A percentile compares a stretch with the other conserved stretches of the same genome.
Conservation (phyloP, 2,113 vertebrate genomes). For the Marcusenius ussheri region DNA sequence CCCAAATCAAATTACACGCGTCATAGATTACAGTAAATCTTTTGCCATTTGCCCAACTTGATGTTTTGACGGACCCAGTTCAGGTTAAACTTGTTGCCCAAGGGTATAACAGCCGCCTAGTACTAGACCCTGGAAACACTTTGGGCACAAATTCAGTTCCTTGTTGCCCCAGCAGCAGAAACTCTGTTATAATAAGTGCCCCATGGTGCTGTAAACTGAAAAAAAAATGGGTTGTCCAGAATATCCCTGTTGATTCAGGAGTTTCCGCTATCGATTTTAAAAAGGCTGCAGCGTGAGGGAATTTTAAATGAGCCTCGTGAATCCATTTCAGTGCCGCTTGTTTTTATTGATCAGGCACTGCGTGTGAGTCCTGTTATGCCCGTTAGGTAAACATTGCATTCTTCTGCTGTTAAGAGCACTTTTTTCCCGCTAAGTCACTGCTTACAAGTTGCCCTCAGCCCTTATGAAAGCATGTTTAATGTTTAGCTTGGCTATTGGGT, state of each 20-base stretch:
- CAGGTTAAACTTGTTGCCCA: neutral
- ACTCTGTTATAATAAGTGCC: neutral
- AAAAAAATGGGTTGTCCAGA: neutral
- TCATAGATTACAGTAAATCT: neutral
- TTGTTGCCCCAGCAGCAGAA: neutral
- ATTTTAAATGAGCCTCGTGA: neutral
- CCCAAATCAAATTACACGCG: neutral
- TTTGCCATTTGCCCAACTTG: neutral
- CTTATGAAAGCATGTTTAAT: neutral
- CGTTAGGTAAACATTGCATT: neutral
- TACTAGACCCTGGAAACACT: neutral
- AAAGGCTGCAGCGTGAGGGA: neutral
- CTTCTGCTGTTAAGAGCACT: neutral
- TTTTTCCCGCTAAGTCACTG: neutral
- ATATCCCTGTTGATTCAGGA: slow-evolving; percentile 1
- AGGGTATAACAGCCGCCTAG: neutral
- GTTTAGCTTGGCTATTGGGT: neutral
- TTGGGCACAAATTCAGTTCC: neutral
- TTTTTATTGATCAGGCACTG: slow-evolving; percentile 7
- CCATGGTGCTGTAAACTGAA: neutral
- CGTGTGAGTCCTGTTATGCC: neutral
- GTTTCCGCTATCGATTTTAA: neutral
- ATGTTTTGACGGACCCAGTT: neutral
- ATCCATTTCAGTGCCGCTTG: neutral
- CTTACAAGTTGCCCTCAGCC: neutral